These are phyloP conservation scores for Agrotis exclamationis DNA, from an alignment of 2,888 invertebrate genomes.

Conservation along the genomic window DNA sequence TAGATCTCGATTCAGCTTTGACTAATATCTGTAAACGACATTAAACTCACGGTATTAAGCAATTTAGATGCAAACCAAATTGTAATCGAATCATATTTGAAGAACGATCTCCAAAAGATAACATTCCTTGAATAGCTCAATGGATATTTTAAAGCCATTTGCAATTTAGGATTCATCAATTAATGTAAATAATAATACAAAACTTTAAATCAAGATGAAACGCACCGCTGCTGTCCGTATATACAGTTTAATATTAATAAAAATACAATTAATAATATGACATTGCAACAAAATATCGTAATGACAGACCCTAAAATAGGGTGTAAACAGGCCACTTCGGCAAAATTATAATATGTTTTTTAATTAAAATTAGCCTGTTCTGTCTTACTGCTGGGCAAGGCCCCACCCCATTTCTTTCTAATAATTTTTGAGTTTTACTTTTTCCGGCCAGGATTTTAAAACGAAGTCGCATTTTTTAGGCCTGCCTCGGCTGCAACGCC, in stretches of 20 bases:
- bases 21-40: conserved; percentile 39
- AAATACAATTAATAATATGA: conserved; percentile 21
- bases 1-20: conserved; percentile 30
- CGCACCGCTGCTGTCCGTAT: conserved; percentile 3
- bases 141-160: conserved; percentile 33
- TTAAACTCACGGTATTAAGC: conserved; percentile 35
- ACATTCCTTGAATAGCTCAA: conserved; percentile 42
- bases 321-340: too few species aligned
- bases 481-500: too few species aligned
- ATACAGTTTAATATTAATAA: conserved; percentile 17
- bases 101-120: conserved; percentile 37
- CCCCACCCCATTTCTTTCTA: too few species aligned
- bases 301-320: conserved; percentile 18
- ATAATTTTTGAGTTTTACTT: too few species aligned
- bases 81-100: conserved; percentile 25
- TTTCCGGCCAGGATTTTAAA: too few species aligned
- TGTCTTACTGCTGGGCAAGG: too few species aligned
- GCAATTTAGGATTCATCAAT: conserved; percentile 17
- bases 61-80: conserved; percentile 43
- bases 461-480: too few species aligned
- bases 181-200: conserved; percentile 26
- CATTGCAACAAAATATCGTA: conserved; percentile 14
- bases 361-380: too few species aligned
- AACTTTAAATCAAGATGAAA: conserved; percentile 21
- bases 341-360: too few species aligned